Base-by-base conservation (phyloP, 2,888 invertebrate species). In the Pherbina coryleti region DNA sequence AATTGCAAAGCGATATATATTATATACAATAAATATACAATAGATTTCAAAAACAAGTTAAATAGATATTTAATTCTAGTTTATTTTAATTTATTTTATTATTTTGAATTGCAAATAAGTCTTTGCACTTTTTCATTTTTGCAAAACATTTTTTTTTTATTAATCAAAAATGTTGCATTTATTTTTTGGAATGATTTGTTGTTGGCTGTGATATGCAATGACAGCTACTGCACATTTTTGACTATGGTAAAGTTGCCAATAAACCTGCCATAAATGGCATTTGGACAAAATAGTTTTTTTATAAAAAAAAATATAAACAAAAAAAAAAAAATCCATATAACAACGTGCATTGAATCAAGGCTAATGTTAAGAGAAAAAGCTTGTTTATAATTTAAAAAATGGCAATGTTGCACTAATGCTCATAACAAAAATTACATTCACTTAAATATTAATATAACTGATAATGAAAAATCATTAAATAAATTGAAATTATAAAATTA, bases 121-220 rank as follows among this genome's bases (percentile, higher is more conserved):
- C n/a, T n/a, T n/a, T n/a, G n/a, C n/a, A 5, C 5, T 14, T n/a
- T 34, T 66, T n/a, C 31, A 31, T 28, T 66, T 62, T 4, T 22
- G 8, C 34, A 34, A 5, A 57, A 22, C 3, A 2, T 2, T 53
- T 31, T 14, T 53, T 55, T 17, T 25, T 31, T 14, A 31, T 3
- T n/a, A n/a, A n/a, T n/a, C n/a, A 28, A 60, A 57, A 14, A 34
- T 73, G 44, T 49, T 73, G 62, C 73, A 73, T 70, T 25, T 49
- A 73, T 28, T 73, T 62, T 51, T 69, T 69, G 44, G 72, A 73
- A 73, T 62, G 73, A 73, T 73, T 62, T 73, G 62, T 73, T 60
- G 73, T 55, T 62, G 62, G 60, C 37, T 72, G n/a, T 73, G 73
- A 62, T 49, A 73, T 28, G 22, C 62, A 7, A 25, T 73, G 62